Evolutionary conservation across 1,140 invertebrate species (phyloP), one percentile per base, ranked within the genome.

Genomic region (Leptoteleia sp.): DNA sequence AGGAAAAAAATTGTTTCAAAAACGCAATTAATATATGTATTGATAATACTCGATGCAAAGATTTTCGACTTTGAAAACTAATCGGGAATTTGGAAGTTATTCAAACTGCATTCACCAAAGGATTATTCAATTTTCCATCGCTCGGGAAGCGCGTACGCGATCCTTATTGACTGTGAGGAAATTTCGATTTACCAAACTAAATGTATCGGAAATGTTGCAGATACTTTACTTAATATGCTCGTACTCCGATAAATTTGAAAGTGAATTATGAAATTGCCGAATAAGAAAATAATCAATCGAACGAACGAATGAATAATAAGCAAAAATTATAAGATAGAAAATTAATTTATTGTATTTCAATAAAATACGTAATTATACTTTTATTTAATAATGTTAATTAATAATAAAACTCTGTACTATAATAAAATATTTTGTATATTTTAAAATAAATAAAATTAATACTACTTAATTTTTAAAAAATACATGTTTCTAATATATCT

Each of bases 111-210:
- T 72, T 47, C 31, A 72, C 13, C 12, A 15, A 54, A 13, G 25
- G 67, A 71, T 55, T 72, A 72, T 62, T 72, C 47, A 72, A 62
- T 72, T 62, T 70, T 59, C 52, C 25, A 54, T 70, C 22, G 42
- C 17, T 50, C 22, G 35, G 43, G 7, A 68, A 57, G 25, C 43
- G 33, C 13, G 43, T 38, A 33, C 12, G 47, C 11, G 45, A 72
- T 62, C 68, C 45, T 61, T 52, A 71, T 71, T 71, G 55, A 59
- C 47, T 72, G 50, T 61, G 38, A 72, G 68, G 48, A 62, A 52
- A 47, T 54, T 48, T 43, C 35, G 25, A 71, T 61, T 71, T 71
- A n/a, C 5, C 9, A 40, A 54, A 42, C 33, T 38, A 71, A 71
- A 71, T 61, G 35, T 43, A 52, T 61, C 29, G 67, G 55, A 59